Conservation (phyloP, 2,888 invertebrate genomes). For the Acronicta alni region DNA sequence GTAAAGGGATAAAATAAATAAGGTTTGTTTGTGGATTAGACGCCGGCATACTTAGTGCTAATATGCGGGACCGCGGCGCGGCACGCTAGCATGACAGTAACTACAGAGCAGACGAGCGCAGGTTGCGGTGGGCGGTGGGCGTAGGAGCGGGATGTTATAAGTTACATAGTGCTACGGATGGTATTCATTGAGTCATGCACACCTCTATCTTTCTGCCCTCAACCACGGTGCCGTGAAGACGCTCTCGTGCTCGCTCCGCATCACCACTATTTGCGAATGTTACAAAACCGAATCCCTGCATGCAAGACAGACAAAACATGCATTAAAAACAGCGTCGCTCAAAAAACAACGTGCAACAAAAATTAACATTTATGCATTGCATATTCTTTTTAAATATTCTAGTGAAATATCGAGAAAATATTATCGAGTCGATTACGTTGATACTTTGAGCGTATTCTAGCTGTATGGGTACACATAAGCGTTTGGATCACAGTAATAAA, state of each 20-base stretch:
- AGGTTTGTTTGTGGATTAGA: slow-evolving; percentile 88
- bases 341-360: slow-evolving; percentile 94
- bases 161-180: slow-evolving; percentile 90
- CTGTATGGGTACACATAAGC: slow-evolving; percentile 89
- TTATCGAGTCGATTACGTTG: slow-evolving; percentile 86
- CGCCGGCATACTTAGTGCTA: slow-evolving; percentile 85
- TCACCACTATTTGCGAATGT: slow-evolving; percentile 99
- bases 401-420: slow-evolving; percentile 86
- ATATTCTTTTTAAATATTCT: slow-evolving; percentile 87
- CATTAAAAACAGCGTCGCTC: slow-evolving; percentile 95
- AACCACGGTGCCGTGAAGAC: slow-evolving; percentile 99
- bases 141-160: slow-evolving; percentile 91
- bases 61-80: slow-evolving; percentile 69
- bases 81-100: slow-evolving; percentile 87
- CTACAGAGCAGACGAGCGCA: slow-evolving; percentile 89
- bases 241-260: slow-evolving; percentile 99
- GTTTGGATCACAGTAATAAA: slow-evolving; percentile 85
- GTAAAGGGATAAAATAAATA: slow-evolving; percentile 90
- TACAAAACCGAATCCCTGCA: slow-evolving; percentile 99
- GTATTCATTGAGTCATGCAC: slow-evolving; percentile 95
- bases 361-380: slow-evolving; percentile 91
- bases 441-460: slow-evolving; percentile 89
- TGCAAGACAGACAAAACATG: slow-evolving; percentile 99
- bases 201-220: slow-evolving; percentile 99
- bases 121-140: slow-evolving; percentile 87